These are phyloP conservation scores for Gorsachius magnificus DNA, from an alignment of 2,797 vertebrate species.

Conservation along the genomic window DNA sequence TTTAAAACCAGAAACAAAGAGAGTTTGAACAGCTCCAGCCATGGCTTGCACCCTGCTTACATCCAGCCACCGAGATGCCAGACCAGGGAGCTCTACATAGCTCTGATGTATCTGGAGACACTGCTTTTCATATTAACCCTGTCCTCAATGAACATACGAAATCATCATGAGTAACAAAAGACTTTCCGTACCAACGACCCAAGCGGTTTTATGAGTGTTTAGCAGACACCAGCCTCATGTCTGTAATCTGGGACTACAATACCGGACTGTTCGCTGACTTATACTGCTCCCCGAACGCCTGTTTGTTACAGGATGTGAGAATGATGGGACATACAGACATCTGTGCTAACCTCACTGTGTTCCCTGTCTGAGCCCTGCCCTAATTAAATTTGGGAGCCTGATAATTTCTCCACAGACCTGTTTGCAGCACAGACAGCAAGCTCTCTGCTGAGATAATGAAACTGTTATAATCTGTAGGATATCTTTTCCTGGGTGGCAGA, in stretches of 20 bases:
- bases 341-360: conserved; percentile 45
- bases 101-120: background rate
- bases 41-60: background rate
- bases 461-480: conserved; percentile 21
- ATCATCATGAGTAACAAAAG: background rate
- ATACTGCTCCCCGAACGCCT: background rate
- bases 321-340: conserved; percentile 51
- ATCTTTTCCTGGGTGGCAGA: background rate
- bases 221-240: background rate
- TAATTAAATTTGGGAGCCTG: conserved; percentile 63
- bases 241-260: background rate
- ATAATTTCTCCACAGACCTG: conserved; percentile 52
- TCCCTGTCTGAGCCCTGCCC: conserved; percentile 42
- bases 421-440: conserved; percentile 28
- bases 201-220: background rate
- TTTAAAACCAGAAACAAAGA: background rate
- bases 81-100: background rate
- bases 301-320: conserved; percentile 47
- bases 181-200: background rate
- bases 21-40: background rate
- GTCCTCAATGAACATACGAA: background rate
- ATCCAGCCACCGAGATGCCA: background rate
- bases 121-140: background rate
- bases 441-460: conserved; percentile 47
- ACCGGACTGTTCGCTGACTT: conserved; percentile 2